Evolutionary conservation across 2,797 vertebrate genomes (phyloP), one percentile per base, ranked within the genome.

Genomic region (Pseudopleuronectes americanus): DNA sequence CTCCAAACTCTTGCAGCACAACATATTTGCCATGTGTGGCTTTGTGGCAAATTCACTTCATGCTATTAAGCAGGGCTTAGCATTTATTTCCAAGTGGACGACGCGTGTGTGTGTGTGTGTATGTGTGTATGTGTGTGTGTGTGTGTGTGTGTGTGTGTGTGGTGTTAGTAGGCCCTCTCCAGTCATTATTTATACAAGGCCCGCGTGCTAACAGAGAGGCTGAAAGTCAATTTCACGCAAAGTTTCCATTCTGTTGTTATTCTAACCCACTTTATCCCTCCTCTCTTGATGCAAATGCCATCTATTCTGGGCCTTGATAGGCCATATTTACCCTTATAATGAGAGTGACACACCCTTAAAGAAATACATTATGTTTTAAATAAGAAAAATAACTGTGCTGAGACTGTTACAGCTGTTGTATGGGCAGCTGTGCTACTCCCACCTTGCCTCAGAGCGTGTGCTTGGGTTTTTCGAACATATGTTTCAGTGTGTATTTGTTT

Each of bases 201-300:
- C 63, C 1, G 38, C 6, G 41, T 61, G 61, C 71, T 79, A 80
- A 86, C 62, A 48, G 76, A 12, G 19, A 76, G 54, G 59, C 79
- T 64, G 64, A 82, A 77, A 81, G 79, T 91, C 61, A 80, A 76
- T 87, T 84, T 90, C 81, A 86, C n/a, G 45, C 80, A 68, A 79
- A 84, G 68, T 88, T 89, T 90, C 90, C 87, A 90, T 81, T 72
- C 74, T 33, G 68, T 57, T 87, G 69, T 88, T 90, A 64, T 81
- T 86, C 43, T 86, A 83, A 86, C 87, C 83, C 87, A 88, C 79
- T 90, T 86, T 73, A 61, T 79, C 51, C 64, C n/a, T 36, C 31
- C 60, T 58, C 68, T 74, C 64, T 45, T n/a, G 23, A 71, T 65
- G 73, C 62, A 77, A 84, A 81, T 77, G 75, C 77, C 82, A 72